Percentiles rank a stretch among this genome's conserved stretches.
These are phyloP conservation scores for Orchesellides sinensis DNA, from an alignment of 2,888 invertebrate species.

Conservation along the genomic window DNA sequence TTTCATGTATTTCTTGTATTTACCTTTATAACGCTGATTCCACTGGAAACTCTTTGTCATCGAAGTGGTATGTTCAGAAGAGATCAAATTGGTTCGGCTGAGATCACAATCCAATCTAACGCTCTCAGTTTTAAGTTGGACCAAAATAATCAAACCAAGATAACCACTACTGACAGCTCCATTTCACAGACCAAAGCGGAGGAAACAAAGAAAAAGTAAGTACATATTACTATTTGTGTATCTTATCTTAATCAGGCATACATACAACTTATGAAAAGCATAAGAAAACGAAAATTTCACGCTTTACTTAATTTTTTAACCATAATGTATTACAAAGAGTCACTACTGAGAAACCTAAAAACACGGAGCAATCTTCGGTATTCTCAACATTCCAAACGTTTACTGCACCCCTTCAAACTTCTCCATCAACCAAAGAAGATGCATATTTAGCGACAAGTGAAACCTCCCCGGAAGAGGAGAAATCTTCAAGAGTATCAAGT, in stretches of 20 bases:
- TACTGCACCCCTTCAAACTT: neutral
- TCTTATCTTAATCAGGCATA: no score
- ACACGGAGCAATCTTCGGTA: no score
- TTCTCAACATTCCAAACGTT: no score
- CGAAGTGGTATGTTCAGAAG: slow-evolving; percentile 8
- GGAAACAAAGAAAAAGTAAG: slow-evolving; percentile 2
- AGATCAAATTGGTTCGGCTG: neutral
- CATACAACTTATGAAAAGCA: no score
- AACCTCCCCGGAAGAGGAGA: neutral
- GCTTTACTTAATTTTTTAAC: no score
- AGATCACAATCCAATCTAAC: slow-evolving; percentile 10
- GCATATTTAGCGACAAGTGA: no score
- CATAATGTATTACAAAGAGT: no score
- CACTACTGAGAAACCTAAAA: no score
- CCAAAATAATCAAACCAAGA: no score
- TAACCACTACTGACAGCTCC: neutral
- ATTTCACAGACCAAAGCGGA: neutral
- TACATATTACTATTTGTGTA: no score
- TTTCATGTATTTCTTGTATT: neutral
- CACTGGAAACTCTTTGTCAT: slow-evolving; percentile 6
- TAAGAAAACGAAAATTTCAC: no score
- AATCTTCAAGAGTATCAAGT: neutral
- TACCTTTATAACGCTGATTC: slow-evolving; percentile 3
- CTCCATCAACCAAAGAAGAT: neutral
- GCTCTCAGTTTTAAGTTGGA: neutral